Percentiles rank a stretch among this genome's conserved stretches.
Evolutionary conservation across 2,888 invertebrate genomes (phyloP).

Genomic region (Chamaedrilus cognettii): DNA sequence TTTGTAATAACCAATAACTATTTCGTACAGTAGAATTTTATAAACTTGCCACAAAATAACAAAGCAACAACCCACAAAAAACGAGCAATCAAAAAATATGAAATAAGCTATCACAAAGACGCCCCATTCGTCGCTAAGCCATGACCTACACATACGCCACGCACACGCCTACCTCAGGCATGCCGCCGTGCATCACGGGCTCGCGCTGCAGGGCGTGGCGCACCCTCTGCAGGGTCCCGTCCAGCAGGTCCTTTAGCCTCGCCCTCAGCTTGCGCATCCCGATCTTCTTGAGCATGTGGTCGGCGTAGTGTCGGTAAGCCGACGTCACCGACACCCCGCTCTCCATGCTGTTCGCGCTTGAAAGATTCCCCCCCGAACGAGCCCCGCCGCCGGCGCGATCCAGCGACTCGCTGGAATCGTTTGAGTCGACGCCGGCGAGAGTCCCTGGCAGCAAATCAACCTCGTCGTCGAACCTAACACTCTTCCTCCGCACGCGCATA

Average conservation of each 20-base stretch:
- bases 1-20: too few relatives aligned
- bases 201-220: constrained; percentile 44
- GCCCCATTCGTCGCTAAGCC: too few relatives aligned
- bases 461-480: constrained; percentile 8
- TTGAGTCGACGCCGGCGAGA: not conserved
- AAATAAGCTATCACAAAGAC: too few relatives aligned
- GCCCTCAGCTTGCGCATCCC: constrained; percentile 73
- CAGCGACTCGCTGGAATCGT: not conserved
- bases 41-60: too few relatives aligned
- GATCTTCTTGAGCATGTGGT: constrained; percentile 83
- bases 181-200: not conserved
- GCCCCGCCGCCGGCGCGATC: not conserved
- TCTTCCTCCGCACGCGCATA: not conserved
- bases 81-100: too few relatives aligned
- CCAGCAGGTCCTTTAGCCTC: constrained; percentile 68
- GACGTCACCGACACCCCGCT: not conserved
- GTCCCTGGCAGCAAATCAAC: too few relatives aligned
- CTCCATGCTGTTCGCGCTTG: not conserved
- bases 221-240: constrained; percentile 54
- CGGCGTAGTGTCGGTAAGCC: constrained; percentile 72
- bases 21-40: too few relatives aligned
- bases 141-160: too few relatives aligned
- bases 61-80: too few relatives aligned
- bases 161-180: not conserved
- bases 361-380: too few relatives aligned